Percentiles rank a stretch among this genome's conserved stretches.
phyloP scores from a whole-genome alignment of 2,888 invertebrate species.

The Hypomecis punctinalis region DNA sequence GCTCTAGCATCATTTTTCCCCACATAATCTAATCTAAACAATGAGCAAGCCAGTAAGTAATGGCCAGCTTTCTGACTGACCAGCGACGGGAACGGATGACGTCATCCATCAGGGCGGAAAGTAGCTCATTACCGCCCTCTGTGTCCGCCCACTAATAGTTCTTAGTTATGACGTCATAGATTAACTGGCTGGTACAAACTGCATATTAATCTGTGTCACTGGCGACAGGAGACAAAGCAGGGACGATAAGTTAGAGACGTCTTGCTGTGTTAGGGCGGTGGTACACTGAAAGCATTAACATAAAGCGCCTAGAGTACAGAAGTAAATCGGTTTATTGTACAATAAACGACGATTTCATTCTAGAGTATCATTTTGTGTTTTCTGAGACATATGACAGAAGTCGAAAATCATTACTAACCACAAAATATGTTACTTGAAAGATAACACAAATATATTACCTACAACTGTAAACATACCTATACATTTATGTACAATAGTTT shows the following conservation, averaged over 20 bases:
- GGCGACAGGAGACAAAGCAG: slow-evolving; percentile 6
- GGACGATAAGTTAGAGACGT: slow-evolving; percentile 4
- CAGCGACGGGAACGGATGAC: slow-evolving; percentile 3
- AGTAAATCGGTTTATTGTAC: too few relatives aligned
- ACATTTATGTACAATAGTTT: too few relatives aligned
- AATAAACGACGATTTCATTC: too few relatives aligned
- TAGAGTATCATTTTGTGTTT: too few relatives aligned
- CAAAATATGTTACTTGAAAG: too few relatives aligned
- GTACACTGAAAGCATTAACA: too few relatives aligned
- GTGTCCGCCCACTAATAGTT: slow-evolving; percentile 12
- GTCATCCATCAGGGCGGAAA: slow-evolving; percentile 6
- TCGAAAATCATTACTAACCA: too few relatives aligned
- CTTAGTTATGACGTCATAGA: slow-evolving; percentile 20
- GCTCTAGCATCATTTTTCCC: too few relatives aligned
- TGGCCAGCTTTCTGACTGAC: neutral
- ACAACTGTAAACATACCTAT: too few relatives aligned
- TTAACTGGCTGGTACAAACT: slow-evolving; percentile 9
- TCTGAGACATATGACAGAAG: too few relatives aligned
- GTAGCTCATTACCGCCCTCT: slow-evolving; percentile 7
- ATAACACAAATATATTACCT: too few relatives aligned
- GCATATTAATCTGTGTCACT: slow-evolving; percentile 7
- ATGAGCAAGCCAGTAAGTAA: neutral
- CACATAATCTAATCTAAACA: neutral
- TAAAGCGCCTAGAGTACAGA: too few relatives aligned
- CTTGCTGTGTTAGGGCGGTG: neutral